phyloP scores from a whole-genome alignment of 2,888 invertebrate species.

The Aphidius colemani region DNA sequence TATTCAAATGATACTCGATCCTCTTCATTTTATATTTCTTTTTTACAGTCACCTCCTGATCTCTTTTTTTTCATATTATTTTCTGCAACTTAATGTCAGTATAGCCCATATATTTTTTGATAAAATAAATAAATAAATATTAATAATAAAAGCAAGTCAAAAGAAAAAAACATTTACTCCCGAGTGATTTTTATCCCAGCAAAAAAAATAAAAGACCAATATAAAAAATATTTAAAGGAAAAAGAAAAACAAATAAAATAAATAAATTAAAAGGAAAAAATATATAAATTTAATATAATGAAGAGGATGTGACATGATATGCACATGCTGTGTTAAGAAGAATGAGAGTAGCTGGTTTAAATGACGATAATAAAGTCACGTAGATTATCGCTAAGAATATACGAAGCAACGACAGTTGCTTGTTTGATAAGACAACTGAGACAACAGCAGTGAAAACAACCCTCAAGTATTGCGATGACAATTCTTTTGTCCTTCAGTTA shows the following conservation, averaged over 20 bases:
- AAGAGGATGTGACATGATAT: no score
- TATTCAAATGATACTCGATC: conserved; percentile 50
- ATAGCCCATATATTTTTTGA: conserved; percentile 1
- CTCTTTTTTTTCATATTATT: conserved; percentile 11
- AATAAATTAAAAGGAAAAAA: not conserved
- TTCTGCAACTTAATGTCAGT: conserved; percentile 14
- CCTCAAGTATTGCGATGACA: no score
- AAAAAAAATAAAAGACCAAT: no score
- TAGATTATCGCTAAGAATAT: conserved; percentile 19
- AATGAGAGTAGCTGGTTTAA: conserved; percentile 14
- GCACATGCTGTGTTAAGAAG: conserved; percentile 7
- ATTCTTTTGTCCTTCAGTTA: no score
- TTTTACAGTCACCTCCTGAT: conserved; percentile 22
- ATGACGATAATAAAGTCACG: conserved; percentile 26
- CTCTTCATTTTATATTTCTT: conserved; percentile 9
- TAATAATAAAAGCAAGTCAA: not conserved
- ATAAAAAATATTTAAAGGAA: not conserved
- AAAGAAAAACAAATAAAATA: not conserved
- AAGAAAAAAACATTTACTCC: not conserved
- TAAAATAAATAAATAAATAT: conserved; percentile 11
- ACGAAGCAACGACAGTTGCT: conserved; percentile 14
- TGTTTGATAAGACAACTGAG: conserved; percentile 21
- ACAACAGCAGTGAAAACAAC: conserved; percentile 1
- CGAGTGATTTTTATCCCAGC: no score
- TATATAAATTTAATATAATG: not conserved